These are phyloP conservation scores for Mayetiola destructor DNA, from an alignment of 2,888 invertebrate genomes.

Conservation along the genomic window DNA sequence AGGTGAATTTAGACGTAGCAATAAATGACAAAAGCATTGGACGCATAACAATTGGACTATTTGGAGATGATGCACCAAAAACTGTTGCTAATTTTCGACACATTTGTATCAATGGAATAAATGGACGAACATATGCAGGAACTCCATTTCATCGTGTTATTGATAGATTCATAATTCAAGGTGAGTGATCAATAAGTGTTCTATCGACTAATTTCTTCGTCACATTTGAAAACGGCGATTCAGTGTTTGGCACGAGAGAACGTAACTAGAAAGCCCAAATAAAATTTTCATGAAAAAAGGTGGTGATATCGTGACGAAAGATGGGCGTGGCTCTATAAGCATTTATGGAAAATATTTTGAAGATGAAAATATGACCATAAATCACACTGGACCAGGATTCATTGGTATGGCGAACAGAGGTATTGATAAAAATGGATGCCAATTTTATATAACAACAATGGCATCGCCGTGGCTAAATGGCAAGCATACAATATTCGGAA, in stretches of 20 bases:
- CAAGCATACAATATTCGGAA: conserved; percentile 79
- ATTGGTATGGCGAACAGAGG: conserved; percentile 86
- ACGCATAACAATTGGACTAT: conserved; percentile 71
- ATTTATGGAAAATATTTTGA: conserved; percentile 74
- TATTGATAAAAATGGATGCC: conserved; percentile 83
- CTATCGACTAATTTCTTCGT: background rate
- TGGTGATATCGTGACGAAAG: conserved; percentile 66
- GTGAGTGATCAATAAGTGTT: conserved; percentile 33
- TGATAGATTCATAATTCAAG: conserved; percentile 84
- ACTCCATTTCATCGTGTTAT: conserved; percentile 74
- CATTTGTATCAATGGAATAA: conserved; percentile 59
- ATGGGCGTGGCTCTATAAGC: conserved; percentile 73
- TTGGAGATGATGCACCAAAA: conserved; percentile 72
- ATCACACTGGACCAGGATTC: conserved; percentile 70
- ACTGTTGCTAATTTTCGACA: conserved; percentile 75
- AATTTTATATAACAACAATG: conserved; percentile 85
- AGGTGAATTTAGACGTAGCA: conserved; percentile 68
- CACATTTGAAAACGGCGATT: no score
- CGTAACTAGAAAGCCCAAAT: background rate
- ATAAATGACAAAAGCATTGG: conserved; percentile 58
- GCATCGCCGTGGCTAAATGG: conserved; percentile 81
- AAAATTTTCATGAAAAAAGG: conserved; percentile 37
- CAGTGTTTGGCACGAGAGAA: no score
- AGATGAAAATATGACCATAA: conserved; percentile 72
- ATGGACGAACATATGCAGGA: conserved; percentile 63